Conservation (phyloP, 1,140 invertebrate species). For the Aphelinus atriplicis region DNA sequence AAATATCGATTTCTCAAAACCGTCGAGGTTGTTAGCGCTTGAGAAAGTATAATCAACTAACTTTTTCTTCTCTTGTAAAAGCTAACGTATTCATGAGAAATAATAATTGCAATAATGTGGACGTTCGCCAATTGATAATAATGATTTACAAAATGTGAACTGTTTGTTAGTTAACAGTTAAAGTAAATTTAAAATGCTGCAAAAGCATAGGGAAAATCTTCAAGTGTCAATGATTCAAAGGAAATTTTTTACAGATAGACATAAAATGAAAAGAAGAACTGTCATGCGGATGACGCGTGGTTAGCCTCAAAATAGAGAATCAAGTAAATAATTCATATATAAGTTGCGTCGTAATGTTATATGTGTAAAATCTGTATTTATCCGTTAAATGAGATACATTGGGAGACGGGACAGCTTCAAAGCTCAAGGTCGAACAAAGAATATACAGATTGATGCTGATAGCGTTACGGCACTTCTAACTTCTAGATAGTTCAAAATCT, state of each 20-base stretch:
- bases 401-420: constrained; percentile 12
- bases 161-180: constrained; percentile 24
- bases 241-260: constrained; percentile 52
- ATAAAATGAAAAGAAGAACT: constrained; percentile 14
- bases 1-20: constrained; percentile 18
- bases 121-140: constrained; percentile 60
- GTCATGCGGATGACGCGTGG: constrained; percentile 3
- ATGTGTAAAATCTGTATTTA: constrained; percentile 33
- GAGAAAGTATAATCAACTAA: not conserved
- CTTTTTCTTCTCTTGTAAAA: constrained; percentile 11
- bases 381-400: constrained; percentile 8
- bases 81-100: constrained; percentile 19
- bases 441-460: constrained; percentile 42
- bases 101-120: constrained; percentile 37
- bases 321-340: constrained; percentile 26
- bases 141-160: constrained; percentile 51
- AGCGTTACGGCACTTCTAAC: constrained; percentile 34
- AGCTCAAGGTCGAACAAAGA: constrained; percentile 43
- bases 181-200: not conserved
- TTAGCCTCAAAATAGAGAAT: constrained; percentile 32
- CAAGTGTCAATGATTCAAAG: constrained; percentile 55
- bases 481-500: constrained; percentile 55
- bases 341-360: constrained; percentile 35
- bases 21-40: constrained; percentile 7
- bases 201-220: constrained; percentile 43